Conservation (phyloP, 2,797 vertebrate genomes). For the Enteromius treurensis region DNA sequence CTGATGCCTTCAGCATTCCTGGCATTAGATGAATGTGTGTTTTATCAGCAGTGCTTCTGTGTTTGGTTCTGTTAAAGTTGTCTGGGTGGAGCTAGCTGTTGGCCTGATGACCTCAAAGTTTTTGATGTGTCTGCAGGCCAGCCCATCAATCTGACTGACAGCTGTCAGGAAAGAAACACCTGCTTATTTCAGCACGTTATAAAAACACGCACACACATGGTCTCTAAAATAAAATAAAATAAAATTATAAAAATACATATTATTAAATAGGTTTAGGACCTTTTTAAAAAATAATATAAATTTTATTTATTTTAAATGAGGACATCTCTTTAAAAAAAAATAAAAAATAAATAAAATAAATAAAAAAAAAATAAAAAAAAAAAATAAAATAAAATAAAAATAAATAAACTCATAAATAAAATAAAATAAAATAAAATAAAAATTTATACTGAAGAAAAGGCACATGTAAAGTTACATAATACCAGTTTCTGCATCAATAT, state of each 20-base stretch:
- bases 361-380: no score
- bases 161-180: constrained; percentile 49
- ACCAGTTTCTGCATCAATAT: background rate
- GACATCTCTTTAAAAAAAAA: no score
- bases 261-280: no score
- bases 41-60: background rate
- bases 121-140: constrained; percentile 18
- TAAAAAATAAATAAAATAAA: no score
- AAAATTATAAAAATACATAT: no score
- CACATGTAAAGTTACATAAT: background rate
- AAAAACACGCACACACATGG: background rate
- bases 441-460: background rate
- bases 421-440: no score
- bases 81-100: constrained; percentile 33
- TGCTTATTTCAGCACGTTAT: constrained; percentile 12
- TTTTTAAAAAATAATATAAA: no score
- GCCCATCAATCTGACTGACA: constrained; percentile 37
- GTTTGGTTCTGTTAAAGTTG: constrained; percentile 8
- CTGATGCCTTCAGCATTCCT: constrained; percentile 2
- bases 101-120: constrained; percentile 40
- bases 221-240: background rate
- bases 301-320: no score
- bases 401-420: no score
- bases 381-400: no score
- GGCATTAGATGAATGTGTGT: background rate